A percentile compares a stretch with the other conserved stretches of the same genome.
Evolutionary conservation across 2,888 invertebrate genomes (phyloP).

Genomic region (Pterostichus niger): DNA sequence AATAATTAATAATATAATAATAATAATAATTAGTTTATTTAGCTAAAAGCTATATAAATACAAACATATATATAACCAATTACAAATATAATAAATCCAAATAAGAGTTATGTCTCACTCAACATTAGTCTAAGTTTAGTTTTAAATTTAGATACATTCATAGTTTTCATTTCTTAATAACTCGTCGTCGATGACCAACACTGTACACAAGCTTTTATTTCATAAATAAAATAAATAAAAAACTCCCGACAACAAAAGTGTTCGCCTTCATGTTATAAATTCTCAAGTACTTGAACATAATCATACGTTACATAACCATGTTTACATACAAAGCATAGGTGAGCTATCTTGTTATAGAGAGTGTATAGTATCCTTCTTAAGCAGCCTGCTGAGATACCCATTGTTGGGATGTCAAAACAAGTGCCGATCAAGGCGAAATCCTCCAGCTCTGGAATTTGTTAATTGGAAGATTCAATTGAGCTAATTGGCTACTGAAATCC

Average conservation of each 20-base stretch:
- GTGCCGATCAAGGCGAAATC: conserved; percentile 50
- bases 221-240: too few relatives aligned
- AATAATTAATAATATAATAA: neutral
- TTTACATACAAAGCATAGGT: conserved; percentile 49
- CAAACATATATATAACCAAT: too few relatives aligned
- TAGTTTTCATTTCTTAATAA: too few relatives aligned
- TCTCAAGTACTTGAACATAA: conserved; percentile 21
- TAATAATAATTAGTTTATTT: too few relatives aligned
- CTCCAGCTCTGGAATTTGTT: conserved; percentile 69
- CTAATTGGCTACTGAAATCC: conserved; percentile 70
- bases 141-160: too few relatives aligned
- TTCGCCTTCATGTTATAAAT: conserved; percentile 20
- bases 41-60: too few relatives aligned
- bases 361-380: conserved; percentile 48
- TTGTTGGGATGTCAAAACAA: conserved; percentile 58
- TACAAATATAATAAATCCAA: too few relatives aligned
- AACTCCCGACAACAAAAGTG: neutral
- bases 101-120: too few relatives aligned
- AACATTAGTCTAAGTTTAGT: too few relatives aligned
- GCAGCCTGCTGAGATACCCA: conserved; percentile 45
- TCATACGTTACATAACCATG: conserved; percentile 34
- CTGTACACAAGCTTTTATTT: too few relatives aligned
- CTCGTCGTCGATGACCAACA: too few relatives aligned
- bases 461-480: conserved; percentile 71
- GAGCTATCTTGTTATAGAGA: conserved; percentile 51